Conservation (phyloP, 2,888 invertebrate genomes). For the Ectemnius cavifrons region DNA sequence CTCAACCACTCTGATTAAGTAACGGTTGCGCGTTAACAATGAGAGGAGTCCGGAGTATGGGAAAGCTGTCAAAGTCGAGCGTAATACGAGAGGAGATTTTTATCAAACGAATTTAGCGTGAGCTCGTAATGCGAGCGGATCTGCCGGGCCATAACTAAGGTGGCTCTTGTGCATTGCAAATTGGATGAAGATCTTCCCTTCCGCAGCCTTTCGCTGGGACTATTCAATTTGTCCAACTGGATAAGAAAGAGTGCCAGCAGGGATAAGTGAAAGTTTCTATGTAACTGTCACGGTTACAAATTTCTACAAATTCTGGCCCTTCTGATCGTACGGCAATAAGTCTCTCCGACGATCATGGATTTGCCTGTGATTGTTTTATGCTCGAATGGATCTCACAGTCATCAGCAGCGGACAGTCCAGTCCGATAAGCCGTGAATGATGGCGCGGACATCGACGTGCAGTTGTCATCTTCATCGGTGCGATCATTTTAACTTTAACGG, state of each 20-base stretch:
- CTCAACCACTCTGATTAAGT: too few species aligned
- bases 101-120: slow-evolving; percentile 19
- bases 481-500: too few species aligned
- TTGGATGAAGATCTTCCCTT: slow-evolving; percentile 55
- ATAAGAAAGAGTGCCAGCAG: slow-evolving; percentile 44
- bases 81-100: slow-evolving; percentile 17
- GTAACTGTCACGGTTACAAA: slow-evolving; percentile 37
- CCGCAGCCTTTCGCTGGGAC: slow-evolving; percentile 50
- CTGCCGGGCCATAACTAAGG: slow-evolving; percentile 1
- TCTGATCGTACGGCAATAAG: slow-evolving; percentile 34
- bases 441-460: not conserved
- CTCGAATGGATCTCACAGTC: slow-evolving; percentile 19
- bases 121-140: slow-evolving; percentile 7
- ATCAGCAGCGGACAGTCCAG: not conserved
- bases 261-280: slow-evolving; percentile 53
- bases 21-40: too few species aligned
- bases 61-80: too few species aligned
- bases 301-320: slow-evolving; percentile 33
- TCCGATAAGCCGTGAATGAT: slow-evolving; percentile 28
- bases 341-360: slow-evolving; percentile 32
- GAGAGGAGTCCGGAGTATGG: too few species aligned
- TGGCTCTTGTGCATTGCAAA: slow-evolving; percentile 58
- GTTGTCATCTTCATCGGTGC: too few species aligned
- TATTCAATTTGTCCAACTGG: slow-evolving; percentile 61
- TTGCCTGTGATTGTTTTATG: slow-evolving; percentile 18